Evolutionary conservation across 23 tunicate species (phyloP), one percentile per base, ranked within the genome.

Genomic region (Halocynthia roretzi): DNA sequence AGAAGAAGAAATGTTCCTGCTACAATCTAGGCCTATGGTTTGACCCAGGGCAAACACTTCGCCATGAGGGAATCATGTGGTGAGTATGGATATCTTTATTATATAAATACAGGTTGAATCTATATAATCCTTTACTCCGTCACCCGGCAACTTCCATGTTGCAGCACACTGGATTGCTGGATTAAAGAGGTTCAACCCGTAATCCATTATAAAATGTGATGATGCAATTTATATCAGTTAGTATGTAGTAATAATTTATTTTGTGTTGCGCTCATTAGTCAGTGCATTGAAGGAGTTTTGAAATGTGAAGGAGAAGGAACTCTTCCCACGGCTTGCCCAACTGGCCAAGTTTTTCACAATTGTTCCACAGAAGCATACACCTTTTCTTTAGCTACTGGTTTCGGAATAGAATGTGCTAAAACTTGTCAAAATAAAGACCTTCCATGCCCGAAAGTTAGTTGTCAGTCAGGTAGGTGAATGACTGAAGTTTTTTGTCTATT

Each of bases 381-480:
- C 57, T 60, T 51, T 17, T 21, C 78, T 56, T 48, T 22, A 51
- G 40, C n/a, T 50, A 17, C 54, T 10, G 71, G 17, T 8, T 18
- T 15, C 6, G 83, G 83, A 51, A 63, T 75, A 6, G 89, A 79
- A 71, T 84, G 89, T 67, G 62, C 89, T 48, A 84, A 79, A 78
- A 78, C 89, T 79, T 84, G 89, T 56, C 69, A 56, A 20, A 84
- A 84, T 63, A 84, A 65, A 79, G 83, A 84, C 8, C 83, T 84
- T 6, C 83, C 89, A 15, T 84, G 89, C 56, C 89, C 89, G 10
- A 65, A 56, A 40, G 58, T 81, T 20, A 48, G 56, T 49, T 84
- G 89, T 54, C 66, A 53, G 15, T 79, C 89, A 84, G 89, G 89
- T 84, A 70, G 71, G 44, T 31, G 2, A 31, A 31, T 31, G 44